Evolutionary conservation across 2,888 invertebrate genomes (phyloP).

Genomic region (Aproaerema taeniolella): DNA sequence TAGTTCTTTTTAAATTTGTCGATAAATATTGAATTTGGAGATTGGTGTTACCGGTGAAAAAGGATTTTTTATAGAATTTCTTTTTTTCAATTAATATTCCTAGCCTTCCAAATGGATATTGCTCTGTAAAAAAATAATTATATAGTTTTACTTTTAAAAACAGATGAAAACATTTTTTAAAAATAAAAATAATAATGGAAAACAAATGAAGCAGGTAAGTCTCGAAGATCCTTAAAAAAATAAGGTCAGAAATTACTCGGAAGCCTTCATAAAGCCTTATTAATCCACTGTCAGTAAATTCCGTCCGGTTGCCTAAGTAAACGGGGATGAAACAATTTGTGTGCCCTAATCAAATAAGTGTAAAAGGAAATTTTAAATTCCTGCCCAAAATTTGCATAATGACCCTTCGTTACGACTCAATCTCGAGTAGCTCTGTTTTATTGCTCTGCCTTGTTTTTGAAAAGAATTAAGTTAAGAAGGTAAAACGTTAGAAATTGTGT

Average conservation of each 20-base stretch:
- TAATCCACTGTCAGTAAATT: constrained; percentile 33
- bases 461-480: too few relatives aligned
- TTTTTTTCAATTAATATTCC: too few relatives aligned
- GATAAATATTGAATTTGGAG: constrained; percentile 14
- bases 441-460: constrained; percentile 23
- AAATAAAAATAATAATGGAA: too few relatives aligned
- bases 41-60: background rate
- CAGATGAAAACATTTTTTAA: too few relatives aligned
- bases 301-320: constrained; percentile 33
- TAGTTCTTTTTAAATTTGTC: constrained; percentile 13
- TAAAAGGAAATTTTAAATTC: constrained; percentile 56
- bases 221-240: too few relatives aligned
- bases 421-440: constrained; percentile 32
- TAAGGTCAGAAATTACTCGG: too few relatives aligned
- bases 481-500: too few relatives aligned
- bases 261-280: constrained; percentile 14
- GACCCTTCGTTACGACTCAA: constrained; percentile 51
- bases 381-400: constrained; percentile 53
- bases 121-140: too few relatives aligned
- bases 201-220: too few relatives aligned
- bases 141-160: too few relatives aligned
- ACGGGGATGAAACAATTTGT: constrained; percentile 57
- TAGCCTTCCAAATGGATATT: too few relatives aligned
- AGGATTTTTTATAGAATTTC: too few relatives aligned
- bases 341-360: constrained; percentile 62